phyloP scores from a whole-genome alignment of 2,113 vertebrate species.

The Harpagus bidentatus region DNA sequence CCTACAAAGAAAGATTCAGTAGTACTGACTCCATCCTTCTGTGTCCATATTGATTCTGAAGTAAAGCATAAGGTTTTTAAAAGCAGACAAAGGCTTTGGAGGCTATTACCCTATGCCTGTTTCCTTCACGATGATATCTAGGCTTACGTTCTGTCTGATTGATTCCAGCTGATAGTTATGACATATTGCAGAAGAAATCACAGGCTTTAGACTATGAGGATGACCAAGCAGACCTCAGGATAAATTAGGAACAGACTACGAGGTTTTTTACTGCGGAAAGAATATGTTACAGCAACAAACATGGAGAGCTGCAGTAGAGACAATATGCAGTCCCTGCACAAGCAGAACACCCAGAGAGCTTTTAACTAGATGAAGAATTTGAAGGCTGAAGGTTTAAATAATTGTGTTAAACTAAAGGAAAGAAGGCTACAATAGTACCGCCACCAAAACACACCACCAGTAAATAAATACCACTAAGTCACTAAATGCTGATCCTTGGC shows the following conservation, averaged over 20 bases:
- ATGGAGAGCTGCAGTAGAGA: neutral
- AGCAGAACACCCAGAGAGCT: neutral
- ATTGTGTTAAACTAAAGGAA: neutral
- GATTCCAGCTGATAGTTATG: neutral
- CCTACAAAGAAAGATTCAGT: neutral
- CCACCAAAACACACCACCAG: neutral
- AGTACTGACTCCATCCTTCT: neutral
- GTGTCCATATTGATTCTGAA: neutral
- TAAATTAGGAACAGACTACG: neutral
- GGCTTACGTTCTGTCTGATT: neutral
- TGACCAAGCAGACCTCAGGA: neutral
- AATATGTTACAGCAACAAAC: neutral
- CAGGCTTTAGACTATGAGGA: neutral
- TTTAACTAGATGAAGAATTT: neutral
- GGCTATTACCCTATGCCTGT: neutral
- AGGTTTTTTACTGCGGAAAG: neutral
- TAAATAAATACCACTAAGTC: neutral
- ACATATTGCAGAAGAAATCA: neutral
- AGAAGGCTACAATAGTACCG: neutral
- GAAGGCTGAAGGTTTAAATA: neutral
- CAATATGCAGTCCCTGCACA: neutral
- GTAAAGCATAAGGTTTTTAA: neutral
- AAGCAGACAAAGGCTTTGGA: neutral
- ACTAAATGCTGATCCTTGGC: neutral
- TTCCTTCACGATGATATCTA: neutral